A percentile compares a stretch with the other conserved stretches of the same genome.
phyloP scores from a whole-genome alignment of 2,888 invertebrate genomes.

The Drosophila silvestris region DNA sequence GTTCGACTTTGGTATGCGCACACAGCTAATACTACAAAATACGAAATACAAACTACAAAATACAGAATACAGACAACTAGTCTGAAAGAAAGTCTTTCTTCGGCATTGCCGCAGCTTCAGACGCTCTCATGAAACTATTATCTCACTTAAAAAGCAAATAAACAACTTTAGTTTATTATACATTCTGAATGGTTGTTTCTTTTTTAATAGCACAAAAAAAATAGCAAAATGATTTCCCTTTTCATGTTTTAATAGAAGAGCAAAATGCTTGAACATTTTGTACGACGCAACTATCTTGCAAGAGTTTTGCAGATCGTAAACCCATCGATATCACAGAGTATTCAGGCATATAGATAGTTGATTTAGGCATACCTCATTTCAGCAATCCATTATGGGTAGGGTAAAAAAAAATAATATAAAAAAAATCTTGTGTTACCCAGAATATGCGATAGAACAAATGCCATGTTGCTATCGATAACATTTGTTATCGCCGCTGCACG shows the following conservation, averaged over 20 bases:
- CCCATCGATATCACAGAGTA: neutral
- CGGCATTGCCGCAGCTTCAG: neutral
- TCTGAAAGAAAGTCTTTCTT: neutral
- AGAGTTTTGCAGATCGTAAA: neutral
- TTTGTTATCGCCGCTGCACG: slow-evolving; percentile 50
- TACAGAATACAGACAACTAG: neutral
- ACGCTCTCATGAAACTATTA: slow-evolving; percentile 1
- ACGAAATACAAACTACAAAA: neutral
- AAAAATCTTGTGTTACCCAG: slow-evolving; percentile 1
- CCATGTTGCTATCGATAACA: slow-evolving; percentile 74
- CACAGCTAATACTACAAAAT: slow-evolving; percentile 23
- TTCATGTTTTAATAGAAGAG: too few relatives aligned
- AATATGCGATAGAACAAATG: slow-evolving; percentile 52
- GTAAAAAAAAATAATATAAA: neutral
- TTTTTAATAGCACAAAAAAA: too few relatives aligned
- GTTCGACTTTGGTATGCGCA: slow-evolving; percentile 73
- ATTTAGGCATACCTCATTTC: neutral
- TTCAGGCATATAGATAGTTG: neutral
- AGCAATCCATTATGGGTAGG: neutral
- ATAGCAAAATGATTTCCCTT: too few relatives aligned
- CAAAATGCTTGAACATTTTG: too few relatives aligned
- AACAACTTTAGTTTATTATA: neutral
- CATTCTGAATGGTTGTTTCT: too few relatives aligned
- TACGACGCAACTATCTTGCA: neutral
- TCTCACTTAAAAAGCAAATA: neutral